These are phyloP conservation scores for Ceratina japonica DNA, from an alignment of 1,140 invertebrate genomes.

Conservation along the genomic window DNA sequence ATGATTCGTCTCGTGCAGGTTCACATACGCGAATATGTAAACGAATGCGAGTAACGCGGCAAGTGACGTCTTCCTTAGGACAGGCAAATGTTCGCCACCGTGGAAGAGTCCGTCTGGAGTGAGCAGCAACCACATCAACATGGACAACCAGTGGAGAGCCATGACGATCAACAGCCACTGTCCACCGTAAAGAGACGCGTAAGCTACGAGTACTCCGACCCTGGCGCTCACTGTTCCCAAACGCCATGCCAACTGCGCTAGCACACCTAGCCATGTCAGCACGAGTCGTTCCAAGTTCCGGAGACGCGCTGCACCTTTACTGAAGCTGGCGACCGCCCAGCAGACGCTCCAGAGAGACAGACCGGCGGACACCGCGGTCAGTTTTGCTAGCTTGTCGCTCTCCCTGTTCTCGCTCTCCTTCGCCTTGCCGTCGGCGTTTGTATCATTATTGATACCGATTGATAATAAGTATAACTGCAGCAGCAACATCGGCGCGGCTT, in stretches of 20 bases:
- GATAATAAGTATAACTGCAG: slow-evolving; percentile 89
- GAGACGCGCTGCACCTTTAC: slow-evolving; percentile 88
- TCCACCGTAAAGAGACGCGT: slow-evolving; percentile 88
- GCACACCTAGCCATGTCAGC: slow-evolving; percentile 92
- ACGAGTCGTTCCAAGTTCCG: slow-evolving; percentile 91
- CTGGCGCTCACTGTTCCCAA: slow-evolving; percentile 92
- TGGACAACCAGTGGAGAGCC: slow-evolving; percentile 89
- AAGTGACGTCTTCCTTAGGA: slow-evolving; percentile 83
- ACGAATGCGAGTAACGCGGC: slow-evolving; percentile 90
- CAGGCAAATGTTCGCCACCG: slow-evolving; percentile 85
- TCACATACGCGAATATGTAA: slow-evolving; percentile 95
- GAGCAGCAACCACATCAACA: slow-evolving; percentile 90
- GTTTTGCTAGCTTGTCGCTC: slow-evolving; percentile 82
- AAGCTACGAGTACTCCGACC: slow-evolving; percentile 89
- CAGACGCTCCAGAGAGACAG: slow-evolving; percentile 92
- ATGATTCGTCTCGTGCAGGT: slow-evolving; percentile 90
- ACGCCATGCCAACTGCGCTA: slow-evolving; percentile 88
- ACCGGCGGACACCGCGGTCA: slow-evolving; percentile 90
- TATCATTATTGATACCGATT: slow-evolving; percentile 72
- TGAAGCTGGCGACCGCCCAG: slow-evolving; percentile 94
- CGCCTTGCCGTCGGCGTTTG: slow-evolving; percentile 46
- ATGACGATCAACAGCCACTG: slow-evolving; percentile 87
- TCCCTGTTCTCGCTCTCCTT: slow-evolving; percentile 61
- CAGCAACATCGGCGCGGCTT: slow-evolving; percentile 92
- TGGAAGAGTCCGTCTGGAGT: slow-evolving; percentile 92